These are phyloP conservation scores for Equus przewalskii DNA, from an alignment of 2,113 vertebrate species.

Conservation along the genomic window DNA sequence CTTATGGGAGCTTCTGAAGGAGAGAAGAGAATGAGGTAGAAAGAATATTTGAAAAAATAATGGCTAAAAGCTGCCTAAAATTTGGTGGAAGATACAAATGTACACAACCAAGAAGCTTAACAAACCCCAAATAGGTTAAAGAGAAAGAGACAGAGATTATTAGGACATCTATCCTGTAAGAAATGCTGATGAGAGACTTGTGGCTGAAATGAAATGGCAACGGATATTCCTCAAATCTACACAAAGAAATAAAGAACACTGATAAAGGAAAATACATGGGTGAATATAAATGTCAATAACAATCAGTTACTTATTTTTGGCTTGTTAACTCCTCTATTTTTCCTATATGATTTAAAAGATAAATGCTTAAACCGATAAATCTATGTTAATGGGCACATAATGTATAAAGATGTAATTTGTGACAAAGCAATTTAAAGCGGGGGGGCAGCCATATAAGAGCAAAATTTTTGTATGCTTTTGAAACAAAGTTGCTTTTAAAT, in stretches of 20 bases:
- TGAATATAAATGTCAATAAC: neutral
- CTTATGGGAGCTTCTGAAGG: neutral
- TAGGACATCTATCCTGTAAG: neutral
- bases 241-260: neutral
- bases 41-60: neutral
- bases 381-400: neutral
- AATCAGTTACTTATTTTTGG: neutral
- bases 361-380: neutral
- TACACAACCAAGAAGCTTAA: neutral
- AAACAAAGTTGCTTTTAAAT: neutral
- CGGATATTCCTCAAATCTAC: neutral
- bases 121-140: neutral
- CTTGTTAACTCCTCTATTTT: neutral
- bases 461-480: neutral
- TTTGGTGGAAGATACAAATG: conserved; percentile 5
- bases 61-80: neutral
- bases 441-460: neutral
- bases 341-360: neutral
- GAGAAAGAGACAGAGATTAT: neutral
- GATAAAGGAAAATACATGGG: neutral
- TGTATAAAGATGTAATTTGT: neutral
- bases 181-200: neutral
- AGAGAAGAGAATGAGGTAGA: neutral
- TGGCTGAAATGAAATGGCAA: neutral
- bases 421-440: neutral